phyloP scores from a whole-genome alignment of 2,888 invertebrate species.

The Steinernema carpocapsae region DNA sequence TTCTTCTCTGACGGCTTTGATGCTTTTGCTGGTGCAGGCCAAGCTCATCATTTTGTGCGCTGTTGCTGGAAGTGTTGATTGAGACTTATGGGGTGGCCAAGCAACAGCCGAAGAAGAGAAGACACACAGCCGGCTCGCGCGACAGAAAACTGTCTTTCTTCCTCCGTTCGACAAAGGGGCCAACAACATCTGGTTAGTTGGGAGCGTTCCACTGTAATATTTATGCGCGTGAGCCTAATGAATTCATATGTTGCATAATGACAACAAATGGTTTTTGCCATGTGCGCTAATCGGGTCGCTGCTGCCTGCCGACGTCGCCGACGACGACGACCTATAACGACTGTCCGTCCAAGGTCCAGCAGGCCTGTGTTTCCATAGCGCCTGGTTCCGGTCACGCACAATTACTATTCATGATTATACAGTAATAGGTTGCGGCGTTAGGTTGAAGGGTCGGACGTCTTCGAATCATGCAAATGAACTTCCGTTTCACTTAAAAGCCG shows the following conservation, averaged over 20 bases:
- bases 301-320: neutral
- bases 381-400: conserved; percentile 24
- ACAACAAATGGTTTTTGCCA: conserved; percentile 32
- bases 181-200: conserved; percentile 6
- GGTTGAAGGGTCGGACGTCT: no score
- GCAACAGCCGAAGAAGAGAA: neutral
- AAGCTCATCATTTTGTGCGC: conserved; percentile 24
- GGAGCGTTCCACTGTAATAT: conserved; percentile 30
- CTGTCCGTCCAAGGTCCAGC: neutral
- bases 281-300: conserved; percentile 7
- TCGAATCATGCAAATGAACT: no score
- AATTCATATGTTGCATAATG: conserved; percentile 35
- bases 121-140: neutral
- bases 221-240: conserved; percentile 31
- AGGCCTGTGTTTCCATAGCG: neutral
- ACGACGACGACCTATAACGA: neutral
- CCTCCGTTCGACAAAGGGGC: neutral
- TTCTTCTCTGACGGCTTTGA: no score
- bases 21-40: neutral
- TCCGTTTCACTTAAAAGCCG: no score
- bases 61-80: neutral
- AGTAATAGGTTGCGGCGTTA: neutral
- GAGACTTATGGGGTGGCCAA: conserved; percentile 26
- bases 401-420: conserved; percentile 15
- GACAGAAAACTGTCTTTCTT: neutral